Percentiles rank a stretch among this genome's conserved stretches.
Evolutionary conservation across 2,888 invertebrate genomes (phyloP).

Genomic region (Fabriciana adippe): DNA sequence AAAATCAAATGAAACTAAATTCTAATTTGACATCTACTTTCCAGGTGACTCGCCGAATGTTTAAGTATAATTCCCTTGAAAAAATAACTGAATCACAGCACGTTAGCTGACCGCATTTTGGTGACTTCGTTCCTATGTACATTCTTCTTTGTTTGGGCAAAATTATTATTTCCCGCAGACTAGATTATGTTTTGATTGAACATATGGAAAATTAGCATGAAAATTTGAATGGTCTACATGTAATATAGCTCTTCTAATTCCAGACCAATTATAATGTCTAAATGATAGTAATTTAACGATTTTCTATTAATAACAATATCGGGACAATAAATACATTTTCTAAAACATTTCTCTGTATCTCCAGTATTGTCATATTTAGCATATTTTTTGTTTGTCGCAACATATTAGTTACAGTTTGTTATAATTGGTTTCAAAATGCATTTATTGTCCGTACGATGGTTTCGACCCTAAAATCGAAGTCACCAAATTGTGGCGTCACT

Average conservation of each 20-base stretch:
- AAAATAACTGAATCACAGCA: conserved; percentile 75
- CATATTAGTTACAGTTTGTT: not conserved
- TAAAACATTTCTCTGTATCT: not conserved
- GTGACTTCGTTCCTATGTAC: conserved; percentile 56
- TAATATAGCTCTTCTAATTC: conserved; percentile 11
- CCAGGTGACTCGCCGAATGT: conserved; percentile 80
- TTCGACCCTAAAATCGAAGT: conserved; percentile 55
- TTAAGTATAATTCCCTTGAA: conserved; percentile 75
- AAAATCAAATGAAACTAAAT: conserved; percentile 75
- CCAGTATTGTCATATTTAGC: not conserved
- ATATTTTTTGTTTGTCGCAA: not conserved
- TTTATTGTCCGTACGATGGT: conserved; percentile 43
- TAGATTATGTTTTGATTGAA: not conserved
- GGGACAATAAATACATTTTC: conserved; percentile 15
- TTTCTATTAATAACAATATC: conserved; percentile 1
- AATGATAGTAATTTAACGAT: not conserved
- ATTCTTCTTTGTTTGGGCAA: conserved; percentile 47
- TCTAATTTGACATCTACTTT: conserved; percentile 82
- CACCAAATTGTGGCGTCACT: conserved; percentile 65
- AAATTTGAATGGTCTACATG: not conserved
- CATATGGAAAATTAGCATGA: conserved; percentile 1
- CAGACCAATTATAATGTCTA: not conserved
- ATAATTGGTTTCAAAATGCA: conserved; percentile 7
- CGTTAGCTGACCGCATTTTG: conserved; percentile 65
- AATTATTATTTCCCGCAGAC: conserved; percentile 43